Conservation (phyloP, 1,140 invertebrate species). For the Leguminivora glycinivorella region DNA sequence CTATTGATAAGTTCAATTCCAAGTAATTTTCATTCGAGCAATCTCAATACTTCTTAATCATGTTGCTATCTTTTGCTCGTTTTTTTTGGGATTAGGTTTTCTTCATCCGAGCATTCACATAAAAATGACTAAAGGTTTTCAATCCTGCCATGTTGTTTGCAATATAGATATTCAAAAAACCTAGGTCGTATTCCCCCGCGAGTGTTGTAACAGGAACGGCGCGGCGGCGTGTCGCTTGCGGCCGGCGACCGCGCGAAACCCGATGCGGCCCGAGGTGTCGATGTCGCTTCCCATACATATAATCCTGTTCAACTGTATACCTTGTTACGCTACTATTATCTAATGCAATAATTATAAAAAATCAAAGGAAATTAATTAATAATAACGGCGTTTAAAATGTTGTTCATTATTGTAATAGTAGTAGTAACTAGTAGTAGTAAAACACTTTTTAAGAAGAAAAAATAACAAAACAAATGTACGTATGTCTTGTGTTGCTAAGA, state of each 20-base stretch:
- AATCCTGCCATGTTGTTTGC: background rate
- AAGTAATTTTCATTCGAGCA: background rate
- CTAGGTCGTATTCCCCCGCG: constrained; percentile 51
- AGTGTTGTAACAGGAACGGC: constrained; percentile 65
- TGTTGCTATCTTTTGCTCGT: background rate
- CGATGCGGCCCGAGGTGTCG: constrained; percentile 53
- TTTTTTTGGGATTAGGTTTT: background rate
- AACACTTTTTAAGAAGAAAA: too few relatives aligned
- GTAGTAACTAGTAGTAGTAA: too few relatives aligned
- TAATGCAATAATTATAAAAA: too few relatives aligned
- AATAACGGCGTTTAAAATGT: too few relatives aligned
- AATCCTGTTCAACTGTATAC: constrained; percentile 2
- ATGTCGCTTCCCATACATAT: constrained; percentile 57
- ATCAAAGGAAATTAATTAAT: too few relatives aligned
- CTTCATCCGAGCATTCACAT: background rate
- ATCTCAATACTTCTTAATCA: constrained; percentile 27
- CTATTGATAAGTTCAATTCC: constrained; percentile 29
- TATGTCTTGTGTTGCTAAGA: too few relatives aligned
- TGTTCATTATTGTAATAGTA: too few relatives aligned
- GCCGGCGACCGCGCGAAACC: constrained; percentile 61
- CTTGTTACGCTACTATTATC: background rate
- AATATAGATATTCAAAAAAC: background rate
- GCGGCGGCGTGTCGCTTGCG: constrained; percentile 58
- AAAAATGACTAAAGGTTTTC: background rate
- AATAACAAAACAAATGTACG: too few relatives aligned